Base-by-base conservation (phyloP, 2,888 invertebrate genomes). In the Drosophila nr. fundita region DNA sequence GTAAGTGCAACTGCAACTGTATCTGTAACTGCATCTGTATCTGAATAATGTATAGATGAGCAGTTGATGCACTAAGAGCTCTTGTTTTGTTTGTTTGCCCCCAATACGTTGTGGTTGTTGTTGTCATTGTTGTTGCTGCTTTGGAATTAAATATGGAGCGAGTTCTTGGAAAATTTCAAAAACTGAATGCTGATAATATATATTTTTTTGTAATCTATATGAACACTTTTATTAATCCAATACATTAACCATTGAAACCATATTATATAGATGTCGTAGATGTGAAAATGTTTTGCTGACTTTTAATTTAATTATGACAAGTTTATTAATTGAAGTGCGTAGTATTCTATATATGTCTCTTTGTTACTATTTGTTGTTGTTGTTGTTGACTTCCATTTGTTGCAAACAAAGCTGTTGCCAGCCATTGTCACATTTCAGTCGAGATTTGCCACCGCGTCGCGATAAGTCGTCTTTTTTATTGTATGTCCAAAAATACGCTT, bases 241-340 rank as follows among this genome's bases (percentile, higher is more conserved):
- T 52, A 30, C n/a, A 40, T 21, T 36, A n/a, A 52, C 57, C 55
- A 13, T 42, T 21, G 54, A 32, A 58, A 32, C 27, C 36, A 29
- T 52, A 55, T 30, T 54, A 53, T 49, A 27, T 48, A 30, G 65
- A 18, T 34, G 60, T 53, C 45, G 60, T 48, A 34, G 21, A 67
- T 57, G 60, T 4, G 30, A 45, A 40, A 53, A 10, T 63, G 52
- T 48, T 53, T 36, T 61, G 67, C 24, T 62, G 52, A 36, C 53
- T 70, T 73, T 83, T 87, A 89, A 85, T 89, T 85, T 82, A 85
- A 85, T 85, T 85, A 85, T 82, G 82, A 89, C 77, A 62, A 61
- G 69, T 82, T 82, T 73, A 82, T 84, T 85, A 85, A 85, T 85
- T 82, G 68, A 87, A 82, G 72, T 84, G 75, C 84, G 71, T 67